Conservation (phyloP, 2,797 vertebrate species). For the Pachyuromys duprasi region DNA sequence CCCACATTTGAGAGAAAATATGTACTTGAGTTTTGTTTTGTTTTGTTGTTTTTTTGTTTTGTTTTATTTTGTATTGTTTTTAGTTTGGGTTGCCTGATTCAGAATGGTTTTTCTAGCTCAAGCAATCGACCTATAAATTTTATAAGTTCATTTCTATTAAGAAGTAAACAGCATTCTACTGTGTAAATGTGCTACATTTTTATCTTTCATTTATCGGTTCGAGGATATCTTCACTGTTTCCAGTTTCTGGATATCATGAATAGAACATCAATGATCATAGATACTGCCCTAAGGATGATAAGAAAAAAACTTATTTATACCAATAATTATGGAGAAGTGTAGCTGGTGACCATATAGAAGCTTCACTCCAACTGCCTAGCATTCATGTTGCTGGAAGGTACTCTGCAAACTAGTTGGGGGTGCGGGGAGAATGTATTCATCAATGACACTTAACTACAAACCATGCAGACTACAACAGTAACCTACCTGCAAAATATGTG, state of each 20-base stretch:
- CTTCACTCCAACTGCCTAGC: background rate
- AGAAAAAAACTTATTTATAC: no score
- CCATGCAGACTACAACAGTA: background rate
- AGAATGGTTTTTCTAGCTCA: background rate
- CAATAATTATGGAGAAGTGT: background rate
- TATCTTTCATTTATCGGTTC: background rate
- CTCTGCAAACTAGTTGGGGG: no score
- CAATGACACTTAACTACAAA: background rate
- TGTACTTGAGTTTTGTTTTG: background rate
- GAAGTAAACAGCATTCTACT: background rate
- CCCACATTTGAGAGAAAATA: background rate
- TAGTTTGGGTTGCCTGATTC: background rate
- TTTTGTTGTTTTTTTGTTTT: no score
- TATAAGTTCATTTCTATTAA: background rate
- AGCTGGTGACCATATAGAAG: background rate
- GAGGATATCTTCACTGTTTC: background rate
- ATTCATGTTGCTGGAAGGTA: background rate
- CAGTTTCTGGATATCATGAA: background rate
- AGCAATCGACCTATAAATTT: background rate
- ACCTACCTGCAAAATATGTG: background rate
- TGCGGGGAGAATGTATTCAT: background rate
- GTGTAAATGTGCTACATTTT: background rate
- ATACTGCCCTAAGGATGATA: background rate
- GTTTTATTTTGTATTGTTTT: background rate
- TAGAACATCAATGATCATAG: background rate